phyloP scores from a whole-genome alignment of 2,113 vertebrate species.

The Pseudopipra pipra region DNA sequence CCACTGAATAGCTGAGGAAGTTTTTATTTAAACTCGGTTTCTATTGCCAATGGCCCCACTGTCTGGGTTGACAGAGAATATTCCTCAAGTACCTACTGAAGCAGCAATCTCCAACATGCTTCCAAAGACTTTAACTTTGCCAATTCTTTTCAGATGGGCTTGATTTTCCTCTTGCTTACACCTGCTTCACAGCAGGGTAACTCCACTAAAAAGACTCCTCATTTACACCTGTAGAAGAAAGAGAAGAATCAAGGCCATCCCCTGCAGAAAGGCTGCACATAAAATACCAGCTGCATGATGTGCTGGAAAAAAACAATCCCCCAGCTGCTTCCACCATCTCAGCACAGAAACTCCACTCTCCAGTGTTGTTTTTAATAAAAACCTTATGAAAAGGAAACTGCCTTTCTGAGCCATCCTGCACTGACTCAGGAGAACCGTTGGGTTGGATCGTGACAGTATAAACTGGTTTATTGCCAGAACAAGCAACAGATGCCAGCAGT shows the following conservation, averaged over 20 bases:
- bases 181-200: conserved; percentile 54
- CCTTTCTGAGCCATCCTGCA: background rate
- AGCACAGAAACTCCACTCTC: conserved; percentile 18
- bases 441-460: conserved; percentile 51
- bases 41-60: background rate
- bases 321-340: background rate
- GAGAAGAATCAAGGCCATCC: conserved; percentile 11
- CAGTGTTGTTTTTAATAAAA: conserved; percentile 55
- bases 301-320: background rate
- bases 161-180: conserved; percentile 49
- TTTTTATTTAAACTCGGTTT: conserved; percentile 17
- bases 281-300: background rate
- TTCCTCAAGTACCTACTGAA: conserved; percentile 27
- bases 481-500: conserved; percentile 56
- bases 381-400: conserved; percentile 10
- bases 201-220: background rate
- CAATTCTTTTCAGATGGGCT: conserved; percentile 18
- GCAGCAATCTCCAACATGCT: conserved; percentile 2
- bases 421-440: conserved; percentile 28
- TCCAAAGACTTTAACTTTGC: conserved; percentile 36
- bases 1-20: background rate
- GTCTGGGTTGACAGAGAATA: conserved; percentile 10
- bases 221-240: conserved; percentile 3
- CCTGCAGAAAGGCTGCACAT: conserved; percentile 7
- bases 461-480: conserved; percentile 61